Evolutionary conservation across 35 echinoderm and acorn worm species (phyloP).

Genomic region (Ophiothrix spiculata): DNA sequence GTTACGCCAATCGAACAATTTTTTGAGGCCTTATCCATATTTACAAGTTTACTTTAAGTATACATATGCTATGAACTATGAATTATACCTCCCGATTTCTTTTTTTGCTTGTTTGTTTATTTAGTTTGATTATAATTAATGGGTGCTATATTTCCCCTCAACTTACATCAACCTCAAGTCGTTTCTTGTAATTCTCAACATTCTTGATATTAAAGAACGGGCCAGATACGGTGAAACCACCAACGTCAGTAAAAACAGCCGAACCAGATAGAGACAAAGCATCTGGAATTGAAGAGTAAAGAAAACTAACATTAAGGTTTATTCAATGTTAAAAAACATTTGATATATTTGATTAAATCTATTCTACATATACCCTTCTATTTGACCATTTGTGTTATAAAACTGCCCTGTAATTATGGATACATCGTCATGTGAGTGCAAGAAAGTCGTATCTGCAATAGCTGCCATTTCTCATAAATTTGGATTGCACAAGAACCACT

Average conservation of each 20-base stretch:
- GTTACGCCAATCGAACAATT: too few species aligned
- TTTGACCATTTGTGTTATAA: not conserved
- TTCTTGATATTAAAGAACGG: not conserved
- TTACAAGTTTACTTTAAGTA: too few species aligned
- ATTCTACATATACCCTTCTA: not conserved
- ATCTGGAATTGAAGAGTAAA: not conserved
- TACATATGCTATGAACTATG: too few species aligned
- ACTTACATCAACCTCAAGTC: constrained; percentile 23
- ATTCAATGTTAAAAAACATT: not conserved
- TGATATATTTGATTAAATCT: not conserved
- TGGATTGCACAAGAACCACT: too few species aligned
- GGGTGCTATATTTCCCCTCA: not conserved
- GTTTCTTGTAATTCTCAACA: not conserved
- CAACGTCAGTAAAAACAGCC: constrained; percentile 10
- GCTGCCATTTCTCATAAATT: not conserved
- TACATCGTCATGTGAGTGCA: not conserved
- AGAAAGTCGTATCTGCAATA: not conserved
- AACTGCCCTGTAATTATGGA: not conserved
- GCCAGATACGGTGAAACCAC: constrained; percentile 7
- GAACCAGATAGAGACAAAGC: not conserved
- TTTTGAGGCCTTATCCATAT: too few species aligned
- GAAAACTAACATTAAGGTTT: not conserved
- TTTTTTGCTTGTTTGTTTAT: not conserved
- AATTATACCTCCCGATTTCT: too few species aligned
- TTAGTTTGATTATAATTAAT: not conserved